Evolutionary conservation across 2,113 vertebrate species (phyloP), one percentile per base, ranked within the genome.

Genomic region (Pollimyrus isidori): DNA sequence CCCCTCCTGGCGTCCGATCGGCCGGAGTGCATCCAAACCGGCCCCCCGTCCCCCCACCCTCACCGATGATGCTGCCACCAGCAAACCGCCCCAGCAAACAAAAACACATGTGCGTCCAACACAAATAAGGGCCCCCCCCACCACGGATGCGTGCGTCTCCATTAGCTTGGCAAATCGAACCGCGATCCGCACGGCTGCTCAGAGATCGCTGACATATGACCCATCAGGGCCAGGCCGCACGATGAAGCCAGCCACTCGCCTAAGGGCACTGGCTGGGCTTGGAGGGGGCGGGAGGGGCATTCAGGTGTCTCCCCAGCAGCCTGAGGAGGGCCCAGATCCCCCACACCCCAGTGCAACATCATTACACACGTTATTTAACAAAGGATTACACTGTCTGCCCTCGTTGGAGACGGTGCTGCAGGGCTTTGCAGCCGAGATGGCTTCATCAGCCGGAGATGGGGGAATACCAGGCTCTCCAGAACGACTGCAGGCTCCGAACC

Each of bases 181-280:
- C 93, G 96, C 94, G 96, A 96, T 95, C 97, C 95, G 95, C 97
- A 96, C 95, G 91, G 95, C 94, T 95, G 93, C 91, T 96, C 95
- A 96, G 96, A 95, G 94, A 96, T 97, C 95, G 95, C 96, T 96
- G 95, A 94, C 93, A 95, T 93, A 96, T 96, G 96, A 96, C 95
- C 82, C 93, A 92, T 94, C 94, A 92, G 93, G 95, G 92, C 93
- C 92, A 94, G 90, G 94, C 93, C 92, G 94, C 94, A 21, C 1
- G 94, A 94, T 95, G 90, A 95, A 94, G 94, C 96, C 94, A 92
- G 93, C 94, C 92, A 90, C 94, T 91, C 91, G 93, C 95, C 96
- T 94, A 92, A 93, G 95, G 95, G 94, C 89, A 87, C 80, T 42
- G 21, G 52, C 45, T 30, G 49, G 91, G 52, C 92, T 92, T 93